Evolutionary conservation across 2,888 invertebrate genomes (phyloP), one percentile per base, ranked within the genome.

Genomic region (Stegana nigrithorax): DNA sequence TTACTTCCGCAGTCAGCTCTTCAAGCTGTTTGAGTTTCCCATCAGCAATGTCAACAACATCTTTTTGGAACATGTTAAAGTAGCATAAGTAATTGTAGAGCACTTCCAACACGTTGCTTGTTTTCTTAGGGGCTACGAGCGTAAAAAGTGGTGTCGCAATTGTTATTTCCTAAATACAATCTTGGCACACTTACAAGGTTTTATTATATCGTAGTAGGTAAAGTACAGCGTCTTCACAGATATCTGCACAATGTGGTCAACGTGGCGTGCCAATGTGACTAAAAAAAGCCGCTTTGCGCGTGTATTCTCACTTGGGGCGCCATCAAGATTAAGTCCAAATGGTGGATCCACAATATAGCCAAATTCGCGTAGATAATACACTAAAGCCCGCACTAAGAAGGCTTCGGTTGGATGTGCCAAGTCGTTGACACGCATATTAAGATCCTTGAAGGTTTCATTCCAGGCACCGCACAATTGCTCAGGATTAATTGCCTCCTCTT

Each of bases 81-180:
- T 80, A 85, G 19, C 78, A 83, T 39, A 72, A 71, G 55, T 83
- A 83, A 42, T 84, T 84, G 10, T 83, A 67, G 4, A 84, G 71
- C 21, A 78, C 75, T 21, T 78, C 78, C 23, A 84, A 56, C 39
- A 78, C 76, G 57, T 75, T 77, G 0, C 73, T 64, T 0, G 83
- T 84, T 57, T 84, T 84, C 26, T 81, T 83, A 2, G 77, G 73
- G 47, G 77, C 84, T 84, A 51, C 4, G 1, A 23, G 19, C 0
- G 17, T 19, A 17, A 4, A n/a, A n/a, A n/a, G n/a, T n/a, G n/a
- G n/a, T n/a, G n/a, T n/a, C n/a, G n/a, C n/a, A n/a, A n/a, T n/a
- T n/a, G n/a, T n/a, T n/a, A n/a, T n/a, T n/a, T n/a, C n/a, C n/a
- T n/a, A n/a, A n/a, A n/a, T n/a, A n/a, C n/a, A n/a, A n/a, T n/a